Conservation (phyloP, 2,797 vertebrate genomes). For the Cyclura pinguis region DNA sequence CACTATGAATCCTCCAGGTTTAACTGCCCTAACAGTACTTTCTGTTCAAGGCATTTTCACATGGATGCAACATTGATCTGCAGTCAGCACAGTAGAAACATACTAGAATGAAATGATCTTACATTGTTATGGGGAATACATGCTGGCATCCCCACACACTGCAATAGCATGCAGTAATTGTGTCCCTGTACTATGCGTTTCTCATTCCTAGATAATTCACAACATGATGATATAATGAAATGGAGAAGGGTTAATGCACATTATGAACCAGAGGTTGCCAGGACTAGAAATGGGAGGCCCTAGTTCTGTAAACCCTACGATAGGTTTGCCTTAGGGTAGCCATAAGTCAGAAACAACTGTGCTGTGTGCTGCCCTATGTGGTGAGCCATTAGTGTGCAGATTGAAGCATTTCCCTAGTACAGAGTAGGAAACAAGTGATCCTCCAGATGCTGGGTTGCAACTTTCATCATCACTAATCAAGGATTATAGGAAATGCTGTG, state of each 20-base stretch:
- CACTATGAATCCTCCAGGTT: not conserved
- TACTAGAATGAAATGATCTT: not conserved
- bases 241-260: not conserved
- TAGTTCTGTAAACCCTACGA: not conserved
- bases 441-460: too few species aligned
- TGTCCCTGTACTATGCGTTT: not conserved
- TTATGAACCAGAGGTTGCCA: not conserved
- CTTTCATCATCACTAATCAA: too few species aligned
- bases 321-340: too few species aligned
- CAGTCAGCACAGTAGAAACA: not conserved
- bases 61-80: not conserved
- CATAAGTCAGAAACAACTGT: too few species aligned
- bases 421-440: too few species aligned
- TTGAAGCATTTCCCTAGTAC: not conserved
- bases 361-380: not conserved
- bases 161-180: not conserved
- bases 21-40: not conserved
- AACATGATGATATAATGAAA: not conserved
- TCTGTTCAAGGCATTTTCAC: not conserved
- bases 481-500: not conserved
- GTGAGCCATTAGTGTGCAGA: not conserved
- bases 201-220: not conserved
- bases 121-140: not conserved
- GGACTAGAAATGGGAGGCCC: not conserved
- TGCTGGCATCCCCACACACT: too few species aligned